These are phyloP conservation scores for Cabera pusaria DNA, from an alignment of 2,888 invertebrate genomes.

Conservation along the genomic window DNA sequence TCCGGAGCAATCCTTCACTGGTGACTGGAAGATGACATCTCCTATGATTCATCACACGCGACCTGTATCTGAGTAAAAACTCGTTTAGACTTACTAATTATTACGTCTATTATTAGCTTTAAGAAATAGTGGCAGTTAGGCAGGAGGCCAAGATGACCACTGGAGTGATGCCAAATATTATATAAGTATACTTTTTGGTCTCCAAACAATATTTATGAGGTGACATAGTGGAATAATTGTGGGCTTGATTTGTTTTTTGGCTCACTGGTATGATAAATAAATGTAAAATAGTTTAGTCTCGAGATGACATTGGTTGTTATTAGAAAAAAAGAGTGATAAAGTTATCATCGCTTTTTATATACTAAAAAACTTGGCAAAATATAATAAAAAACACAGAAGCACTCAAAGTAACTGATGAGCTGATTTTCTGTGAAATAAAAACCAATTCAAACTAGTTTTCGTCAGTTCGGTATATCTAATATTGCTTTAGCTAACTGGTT, in stretches of 20 bases:
- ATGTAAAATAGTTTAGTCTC: slow-evolving; percentile 1
- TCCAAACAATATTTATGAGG: slow-evolving; percentile 26
- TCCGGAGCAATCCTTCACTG: slow-evolving; percentile 43
- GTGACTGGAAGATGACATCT: slow-evolving; percentile 50
- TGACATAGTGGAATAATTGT: slow-evolving; percentile 21
- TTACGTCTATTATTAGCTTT: slow-evolving; percentile 41
- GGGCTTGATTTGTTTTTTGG: slow-evolving; percentile 9
- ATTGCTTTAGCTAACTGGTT: too few species aligned
- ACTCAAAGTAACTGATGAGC: too few species aligned
- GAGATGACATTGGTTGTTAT: not conserved
- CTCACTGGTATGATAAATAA: slow-evolving; percentile 2
- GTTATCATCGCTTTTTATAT: too few species aligned
- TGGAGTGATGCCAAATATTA: slow-evolving; percentile 46
- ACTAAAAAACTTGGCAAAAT: too few species aligned
- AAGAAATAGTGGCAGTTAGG: slow-evolving; percentile 33
- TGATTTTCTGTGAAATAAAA: too few species aligned
- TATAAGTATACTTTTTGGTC: slow-evolving; percentile 30
- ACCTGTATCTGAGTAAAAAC: slow-evolving; percentile 59
- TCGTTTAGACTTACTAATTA: slow-evolving; percentile 42
- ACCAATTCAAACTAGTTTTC: slow-evolving; percentile 3
- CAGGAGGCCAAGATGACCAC: slow-evolving; percentile 41
- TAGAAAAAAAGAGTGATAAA: slow-evolving; percentile 9
- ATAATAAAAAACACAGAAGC: too few species aligned
- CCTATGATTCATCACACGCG: slow-evolving; percentile 48
- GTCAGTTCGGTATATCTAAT: too few species aligned